phyloP scores from a whole-genome alignment of 2,888 invertebrate species.

The Pachycephus smyrnensis region DNA sequence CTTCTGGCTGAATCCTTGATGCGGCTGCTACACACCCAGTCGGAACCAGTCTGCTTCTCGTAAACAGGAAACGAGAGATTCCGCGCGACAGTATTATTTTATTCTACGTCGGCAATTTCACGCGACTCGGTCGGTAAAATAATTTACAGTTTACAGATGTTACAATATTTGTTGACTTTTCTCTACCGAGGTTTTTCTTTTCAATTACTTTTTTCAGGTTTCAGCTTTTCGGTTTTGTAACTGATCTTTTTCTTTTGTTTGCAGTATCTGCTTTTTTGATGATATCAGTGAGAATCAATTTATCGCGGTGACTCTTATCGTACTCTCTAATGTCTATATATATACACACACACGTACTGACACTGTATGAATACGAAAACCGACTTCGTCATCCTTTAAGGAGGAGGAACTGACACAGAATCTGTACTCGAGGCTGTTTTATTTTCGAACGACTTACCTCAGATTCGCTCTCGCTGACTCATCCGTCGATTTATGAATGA shows the following conservation, averaged over 20 bases:
- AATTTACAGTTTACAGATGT: background rate
- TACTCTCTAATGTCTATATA: no score
- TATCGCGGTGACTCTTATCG: background rate
- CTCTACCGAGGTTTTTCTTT: no score
- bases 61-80: background rate
- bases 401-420: background rate
- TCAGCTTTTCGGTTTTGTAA: background rate
- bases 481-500: conserved; percentile 56
- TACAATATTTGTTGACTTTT: background rate
- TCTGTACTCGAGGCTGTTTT: conserved; percentile 20
- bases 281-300: background rate
- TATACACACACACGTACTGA: background rate
- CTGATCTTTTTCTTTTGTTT: background rate
- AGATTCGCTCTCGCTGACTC: conserved; percentile 37
- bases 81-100: background rate
- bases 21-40: background rate
- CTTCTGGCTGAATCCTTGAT: background rate
- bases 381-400: background rate
- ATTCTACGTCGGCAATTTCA: background rate
- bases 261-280: background rate
- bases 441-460: conserved; percentile 46
- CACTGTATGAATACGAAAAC: background rate
- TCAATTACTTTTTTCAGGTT: no score
- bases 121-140: background rate
- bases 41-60: background rate